Evolutionary conservation across 2,113 vertebrate species (phyloP).

Genomic region (Tylochromis polylepis): DNA sequence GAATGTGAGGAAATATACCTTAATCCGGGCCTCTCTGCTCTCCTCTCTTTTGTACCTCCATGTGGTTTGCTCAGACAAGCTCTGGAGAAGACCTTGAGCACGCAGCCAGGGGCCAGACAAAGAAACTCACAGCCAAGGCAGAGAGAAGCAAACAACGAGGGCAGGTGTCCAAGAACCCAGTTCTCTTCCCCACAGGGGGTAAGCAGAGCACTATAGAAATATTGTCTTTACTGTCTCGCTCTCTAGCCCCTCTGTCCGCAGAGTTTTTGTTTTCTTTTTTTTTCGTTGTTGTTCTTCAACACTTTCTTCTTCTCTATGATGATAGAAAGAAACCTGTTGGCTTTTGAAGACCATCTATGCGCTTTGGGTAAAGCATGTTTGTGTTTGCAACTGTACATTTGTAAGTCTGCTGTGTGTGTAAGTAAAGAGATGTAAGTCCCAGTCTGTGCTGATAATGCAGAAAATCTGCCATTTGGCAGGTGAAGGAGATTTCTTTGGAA

Average conservation of each 20-base stretch:
- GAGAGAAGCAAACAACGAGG: conserved; percentile 56
- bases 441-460: neutral
- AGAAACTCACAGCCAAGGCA: conserved; percentile 43
- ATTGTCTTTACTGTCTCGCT: neutral
- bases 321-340: conserved; percentile 9
- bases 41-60: neutral
- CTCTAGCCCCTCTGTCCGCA: neutral
- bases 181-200: conserved; percentile 52
- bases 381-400: neutral
- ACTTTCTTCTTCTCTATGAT: neutral
- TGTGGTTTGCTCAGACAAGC: conserved; percentile 46
- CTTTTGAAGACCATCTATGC: neutral
- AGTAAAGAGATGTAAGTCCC: neutral
- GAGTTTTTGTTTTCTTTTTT: neutral
- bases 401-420: neutral
- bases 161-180: conserved; percentile 56
- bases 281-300: neutral
- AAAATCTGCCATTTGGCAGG: neutral
- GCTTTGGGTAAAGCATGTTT: neutral
- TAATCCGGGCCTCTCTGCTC: conserved; percentile 8
- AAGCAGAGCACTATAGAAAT: conserved; percentile 33
- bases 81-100: conserved; percentile 53
- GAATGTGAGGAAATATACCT: conserved; percentile 8
- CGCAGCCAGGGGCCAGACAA: conserved; percentile 48
- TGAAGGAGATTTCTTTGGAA: conserved; percentile 11